These are phyloP conservation scores for Ectobius pallidus DNA, from an alignment of 2,888 invertebrate genomes.

Conservation along the genomic window DNA sequence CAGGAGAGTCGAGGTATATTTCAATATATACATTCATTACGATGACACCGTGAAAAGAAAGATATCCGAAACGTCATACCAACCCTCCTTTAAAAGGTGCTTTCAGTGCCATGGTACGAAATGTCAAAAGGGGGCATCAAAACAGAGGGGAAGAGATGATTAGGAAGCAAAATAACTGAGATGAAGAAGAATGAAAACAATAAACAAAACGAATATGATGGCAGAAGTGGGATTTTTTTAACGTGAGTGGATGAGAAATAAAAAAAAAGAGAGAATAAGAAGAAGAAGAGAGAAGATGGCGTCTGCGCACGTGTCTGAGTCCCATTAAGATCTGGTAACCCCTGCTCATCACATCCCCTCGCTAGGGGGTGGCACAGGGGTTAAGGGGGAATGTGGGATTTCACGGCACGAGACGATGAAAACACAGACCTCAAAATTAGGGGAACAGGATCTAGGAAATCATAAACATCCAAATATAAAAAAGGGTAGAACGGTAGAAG, in stretches of 20 bases:
- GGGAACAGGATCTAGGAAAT: slow-evolving; percentile 8
- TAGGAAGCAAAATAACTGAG: no score
- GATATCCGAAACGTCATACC: no score
- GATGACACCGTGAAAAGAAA: no score
- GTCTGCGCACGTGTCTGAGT: slow-evolving; percentile 7
- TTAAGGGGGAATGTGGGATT: slow-evolving; percentile 1
- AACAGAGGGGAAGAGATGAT: not conserved
- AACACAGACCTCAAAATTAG: slow-evolving; percentile 1
- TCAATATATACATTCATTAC: no score
- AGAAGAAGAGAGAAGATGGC: not conserved
- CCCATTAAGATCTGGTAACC: slow-evolving; percentile 18
- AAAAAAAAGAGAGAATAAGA: not conserved
- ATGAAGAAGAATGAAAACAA: slow-evolving; percentile 4
- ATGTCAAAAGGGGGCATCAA: not conserved
- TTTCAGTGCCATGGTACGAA: slow-evolving; percentile 2
- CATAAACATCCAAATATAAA: no score
- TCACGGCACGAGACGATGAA: not conserved
- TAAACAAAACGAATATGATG: not conserved
- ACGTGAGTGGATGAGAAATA: not conserved
- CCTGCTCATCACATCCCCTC: slow-evolving; percentile 24
- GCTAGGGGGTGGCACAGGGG: slow-evolving; percentile 11
- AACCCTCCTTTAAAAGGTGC: not conserved
- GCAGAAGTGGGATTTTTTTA: no score
- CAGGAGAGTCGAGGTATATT: no score
- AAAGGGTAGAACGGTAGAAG: no score